Percentiles rank a stretch among this genome's conserved stretches.
Evolutionary conservation across 2,888 invertebrate genomes (phyloP).

Genomic region (Kuschelorhynchus macadamiae): DNA sequence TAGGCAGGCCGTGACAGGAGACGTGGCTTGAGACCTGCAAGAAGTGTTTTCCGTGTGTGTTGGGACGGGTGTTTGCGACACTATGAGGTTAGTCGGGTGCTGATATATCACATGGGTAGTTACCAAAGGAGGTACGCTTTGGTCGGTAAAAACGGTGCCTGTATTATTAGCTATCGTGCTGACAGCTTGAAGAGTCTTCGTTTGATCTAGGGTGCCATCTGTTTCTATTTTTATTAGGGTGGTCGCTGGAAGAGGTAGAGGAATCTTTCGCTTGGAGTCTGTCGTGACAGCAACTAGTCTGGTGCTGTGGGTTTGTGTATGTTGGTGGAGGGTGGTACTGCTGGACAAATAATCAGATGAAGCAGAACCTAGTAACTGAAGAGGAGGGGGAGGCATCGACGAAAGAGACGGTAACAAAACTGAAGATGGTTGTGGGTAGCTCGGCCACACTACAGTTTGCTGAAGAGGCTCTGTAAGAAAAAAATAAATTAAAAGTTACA

Average conservation of each 20-base stretch:
- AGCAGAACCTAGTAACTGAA: conserved; percentile 70
- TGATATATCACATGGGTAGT: conserved; percentile 74
- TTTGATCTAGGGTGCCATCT: conserved; percentile 69
- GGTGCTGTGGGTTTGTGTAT: conserved; percentile 79
- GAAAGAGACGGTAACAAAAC: conserved; percentile 69
- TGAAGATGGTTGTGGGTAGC: conserved; percentile 72
- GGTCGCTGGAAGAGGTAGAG: conserved; percentile 69
- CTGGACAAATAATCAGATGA: conserved; percentile 74
- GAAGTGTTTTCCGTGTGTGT: conserved; percentile 55
- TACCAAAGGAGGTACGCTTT: conserved; percentile 71
- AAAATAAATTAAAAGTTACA: too few relatives aligned
- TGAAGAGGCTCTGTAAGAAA: conserved; percentile 75
- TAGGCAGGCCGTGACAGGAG: conserved; percentile 72
- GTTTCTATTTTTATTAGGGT: conserved; percentile 82
- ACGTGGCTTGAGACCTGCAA: conserved; percentile 69
- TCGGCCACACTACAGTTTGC: conserved; percentile 83
- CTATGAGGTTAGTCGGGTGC: conserved; percentile 66
- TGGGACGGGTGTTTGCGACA: conserved; percentile 61
- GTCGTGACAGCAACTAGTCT: conserved; percentile 77
- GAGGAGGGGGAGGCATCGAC: conserved; percentile 77
- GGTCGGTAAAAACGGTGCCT: conserved; percentile 67
- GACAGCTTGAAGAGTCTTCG: conserved; percentile 67
- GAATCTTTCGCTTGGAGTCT: conserved; percentile 70
- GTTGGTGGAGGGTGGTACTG: conserved; percentile 76
- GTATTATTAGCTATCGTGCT: conserved; percentile 65